Evolutionary conservation across 2,113 vertebrate species (phyloP), one percentile per base, ranked within the genome.

Genomic region (Terrapene triunguis): DNA sequence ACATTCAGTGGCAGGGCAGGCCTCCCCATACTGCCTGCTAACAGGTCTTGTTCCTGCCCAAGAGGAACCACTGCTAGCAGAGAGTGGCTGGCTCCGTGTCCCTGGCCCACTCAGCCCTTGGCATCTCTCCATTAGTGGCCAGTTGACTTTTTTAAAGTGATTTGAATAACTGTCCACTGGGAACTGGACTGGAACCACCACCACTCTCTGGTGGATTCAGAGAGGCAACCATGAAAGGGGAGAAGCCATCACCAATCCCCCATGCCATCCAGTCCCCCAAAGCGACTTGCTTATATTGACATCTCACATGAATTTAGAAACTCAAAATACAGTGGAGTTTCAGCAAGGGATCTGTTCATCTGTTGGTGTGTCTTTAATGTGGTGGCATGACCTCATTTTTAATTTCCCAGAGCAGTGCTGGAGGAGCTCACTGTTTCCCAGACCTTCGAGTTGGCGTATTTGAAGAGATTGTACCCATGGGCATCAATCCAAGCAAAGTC

Each of bases 381-480:
- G 54, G 3, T 88, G 17, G 8, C 29, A 72, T 93, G 14, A 83
- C 94, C 85, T 95, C 97, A 16, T 98, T 89, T 96, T 94, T 93
- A 9, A 47, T 95, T 97, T 96, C 92, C 88, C 97, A 99, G 99
- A 99, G 95, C 85, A 99, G 99, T 97, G 97, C 98, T 82, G 99
- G 99, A 35, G 99, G 99, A 86, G 98, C 99, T 65, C 97, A 98
- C 81, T 99, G 99, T 97, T 99, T 99, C 93, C 98, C 98, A 83
- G 99, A 99, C 51, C 97, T 99, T 89, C 99, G 98, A 96, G 98
- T 99, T 83, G 99, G 99, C 12, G 98, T 99, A 74, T 99, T 98
- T 96, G 98, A 98, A 97, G 99, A 99, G 98, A 99, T 99, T 3
- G 99, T 99, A 89, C 99, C 99, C 32, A 99, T 99, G 99, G 99